phyloP scores from a whole-genome alignment of 2,888 invertebrate genomes.

The Pristionchus arcanus region DNA sequence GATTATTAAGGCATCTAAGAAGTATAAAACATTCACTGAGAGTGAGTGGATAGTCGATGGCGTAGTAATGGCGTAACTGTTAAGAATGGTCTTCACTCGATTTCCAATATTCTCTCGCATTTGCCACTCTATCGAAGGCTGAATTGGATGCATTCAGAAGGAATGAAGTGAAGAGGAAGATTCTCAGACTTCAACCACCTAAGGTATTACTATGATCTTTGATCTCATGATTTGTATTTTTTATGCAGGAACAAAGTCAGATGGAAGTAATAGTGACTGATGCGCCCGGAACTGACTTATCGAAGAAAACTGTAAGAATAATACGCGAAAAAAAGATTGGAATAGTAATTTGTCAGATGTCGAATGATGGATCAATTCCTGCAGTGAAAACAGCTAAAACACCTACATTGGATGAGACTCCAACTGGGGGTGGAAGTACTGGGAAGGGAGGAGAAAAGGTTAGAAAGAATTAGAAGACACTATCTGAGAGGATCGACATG shows the following conservation, averaged over 20 bases:
- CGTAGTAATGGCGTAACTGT: not conserved
- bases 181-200: not conserved
- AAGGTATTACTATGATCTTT: not conserved
- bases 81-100: not conserved
- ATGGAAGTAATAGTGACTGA: not conserved
- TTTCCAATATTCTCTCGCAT: not conserved
- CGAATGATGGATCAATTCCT: not conserved
- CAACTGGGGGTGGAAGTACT: not conserved
- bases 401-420: not conserved
- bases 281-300: not conserved
- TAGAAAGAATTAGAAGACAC: not conserved
- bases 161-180: slow-evolving; percentile 32
- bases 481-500: too few relatives aligned
- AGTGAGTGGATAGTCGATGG: not conserved
- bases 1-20: not conserved
- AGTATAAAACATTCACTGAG: not conserved
- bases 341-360: not conserved
- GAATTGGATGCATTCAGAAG: slow-evolving; percentile 30
- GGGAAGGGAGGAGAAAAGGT: not conserved
- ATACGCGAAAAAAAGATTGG: not conserved
- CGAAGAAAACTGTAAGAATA: not conserved
- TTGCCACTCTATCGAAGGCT: slow-evolving; percentile 18
- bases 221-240: not conserved
- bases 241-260: not conserved
- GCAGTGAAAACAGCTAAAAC: not conserved